phyloP scores from a whole-genome alignment of 2,113 vertebrate genomes.

The Acrocephalus kingi region DNA sequence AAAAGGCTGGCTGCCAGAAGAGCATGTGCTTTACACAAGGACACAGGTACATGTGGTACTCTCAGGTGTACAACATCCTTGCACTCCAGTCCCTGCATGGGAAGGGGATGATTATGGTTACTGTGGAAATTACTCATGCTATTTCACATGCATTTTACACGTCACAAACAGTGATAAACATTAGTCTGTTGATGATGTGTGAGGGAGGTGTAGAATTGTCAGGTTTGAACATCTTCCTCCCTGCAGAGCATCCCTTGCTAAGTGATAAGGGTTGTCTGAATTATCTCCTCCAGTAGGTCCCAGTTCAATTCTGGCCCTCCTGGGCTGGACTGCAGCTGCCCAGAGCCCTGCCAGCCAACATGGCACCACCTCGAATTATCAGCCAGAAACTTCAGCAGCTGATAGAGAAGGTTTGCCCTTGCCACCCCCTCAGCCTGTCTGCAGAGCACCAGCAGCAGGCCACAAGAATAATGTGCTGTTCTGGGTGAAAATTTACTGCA shows the following conservation, averaged over 20 bases:
- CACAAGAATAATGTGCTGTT: not conserved
- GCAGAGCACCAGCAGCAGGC: not conserved
- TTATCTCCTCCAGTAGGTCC: not conserved
- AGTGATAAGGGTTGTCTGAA: not conserved
- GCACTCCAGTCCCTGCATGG: not conserved
- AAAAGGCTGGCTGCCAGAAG: not conserved
- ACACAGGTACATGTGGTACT: accelerated
- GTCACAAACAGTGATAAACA: not conserved
- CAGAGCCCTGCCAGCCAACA: not conserved
- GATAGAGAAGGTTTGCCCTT: not conserved
- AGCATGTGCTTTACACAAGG: not conserved
- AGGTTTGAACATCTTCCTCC: not conserved
- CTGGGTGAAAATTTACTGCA: not conserved
- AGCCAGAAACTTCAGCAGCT: not conserved
- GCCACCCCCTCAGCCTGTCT: not conserved
- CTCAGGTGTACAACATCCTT: too few relatives aligned
- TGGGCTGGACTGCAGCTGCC: not conserved
- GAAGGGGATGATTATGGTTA: not conserved
- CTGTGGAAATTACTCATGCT: not conserved
- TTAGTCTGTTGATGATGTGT: not conserved
- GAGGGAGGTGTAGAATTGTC: not conserved
- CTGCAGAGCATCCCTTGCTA: not conserved
- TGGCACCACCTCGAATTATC: not conserved
- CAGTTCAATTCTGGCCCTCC: not conserved
- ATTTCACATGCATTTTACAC: not conserved